Evolutionary conservation across 2,797 vertebrate genomes (phyloP).

Genomic region (Poliocrania exsul): DNA sequence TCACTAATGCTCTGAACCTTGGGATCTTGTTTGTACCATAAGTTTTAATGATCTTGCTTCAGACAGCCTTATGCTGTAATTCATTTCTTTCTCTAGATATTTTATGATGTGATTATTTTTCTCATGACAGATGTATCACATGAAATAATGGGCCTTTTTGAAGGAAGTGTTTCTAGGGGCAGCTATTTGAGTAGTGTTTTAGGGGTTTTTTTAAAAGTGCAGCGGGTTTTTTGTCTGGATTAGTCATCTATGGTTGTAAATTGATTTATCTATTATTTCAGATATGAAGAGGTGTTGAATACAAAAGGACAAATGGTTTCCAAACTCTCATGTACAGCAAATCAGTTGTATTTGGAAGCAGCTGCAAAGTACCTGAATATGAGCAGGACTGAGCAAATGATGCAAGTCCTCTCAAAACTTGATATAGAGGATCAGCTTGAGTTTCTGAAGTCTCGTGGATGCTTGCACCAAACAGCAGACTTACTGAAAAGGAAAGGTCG

Average conservation of each 20-base stretch:
- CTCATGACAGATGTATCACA: accelerated
- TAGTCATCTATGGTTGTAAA: background rate
- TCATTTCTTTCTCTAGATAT: background rate
- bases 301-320: slow-evolving; percentile 46
- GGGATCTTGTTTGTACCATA: background rate
- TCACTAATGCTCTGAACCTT: background rate
- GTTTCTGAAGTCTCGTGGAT: slow-evolving; percentile 77
- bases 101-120: background rate
- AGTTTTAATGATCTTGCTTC: background rate
- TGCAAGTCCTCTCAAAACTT: slow-evolving; percentile 77
- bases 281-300: slow-evolving; percentile 72
- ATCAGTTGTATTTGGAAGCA: slow-evolving; percentile 80
- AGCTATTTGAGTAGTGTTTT: background rate
- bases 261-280: slow-evolving; percentile 14
- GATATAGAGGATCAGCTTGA: slow-evolving; percentile 80
- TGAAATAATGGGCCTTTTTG: background rate
- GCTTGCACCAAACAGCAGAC: slow-evolving; percentile 75
- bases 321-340: slow-evolving; percentile 75
- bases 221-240: background rate
- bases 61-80: background rate
- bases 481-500: slow-evolving; percentile 73
- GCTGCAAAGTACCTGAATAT: slow-evolving; percentile 76
- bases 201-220: background rate
- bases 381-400: slow-evolving; percentile 77
- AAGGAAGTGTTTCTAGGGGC: background rate